Base-by-base conservation (phyloP, 2,888 invertebrate species). In the Cremastinae sp. region DNA sequence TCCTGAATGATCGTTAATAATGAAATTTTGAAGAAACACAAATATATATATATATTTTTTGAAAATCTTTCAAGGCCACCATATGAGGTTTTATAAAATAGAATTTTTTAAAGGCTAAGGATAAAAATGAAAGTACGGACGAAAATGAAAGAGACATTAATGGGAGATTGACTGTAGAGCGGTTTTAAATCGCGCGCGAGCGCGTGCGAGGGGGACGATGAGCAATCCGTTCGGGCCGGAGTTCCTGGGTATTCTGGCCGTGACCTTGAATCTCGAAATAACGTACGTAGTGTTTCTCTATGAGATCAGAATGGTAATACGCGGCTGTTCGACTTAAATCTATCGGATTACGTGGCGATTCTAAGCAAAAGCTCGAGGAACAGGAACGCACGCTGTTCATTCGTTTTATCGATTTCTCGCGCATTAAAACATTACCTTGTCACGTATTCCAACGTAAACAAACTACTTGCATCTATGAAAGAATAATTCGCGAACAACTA, bases 181-280 rank as follows among this genome's bases (percentile, higher is more conserved):
- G 49, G n/a, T n/a, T 49, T 41, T 34, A 69, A 43, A 5, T 28
- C 51, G 59, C 41, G 38, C 10, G 18, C 28, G 65, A 43, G 54
- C 7, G 64, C 14, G 53, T 10, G 28, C 2, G 53, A 18, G 43
- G 28, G 16, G 28, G 65, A 34, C 51, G 58, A 68, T 62, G 68
- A 72, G 62, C 49, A 45, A 72, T 70, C 61, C 58, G 43, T 56
- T 49, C 56, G 61, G 20, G 34, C 58, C 43, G 51, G 38, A 61
- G 34, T 56, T 18, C 56, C 56, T 54, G 74, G 69, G 68, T 69
- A 68, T 62, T 74, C 68, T 69, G 72, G 45, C 72, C 72, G 75
- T 76, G 75, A 76, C 75, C 75, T 76, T 76, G 72, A 72, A 45
- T 68, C 66, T 62, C 43, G 61, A 38, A 51, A 64, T 47, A 53